Conservation (phyloP, 2,888 invertebrate species). For the Drosophila falleni region DNA sequence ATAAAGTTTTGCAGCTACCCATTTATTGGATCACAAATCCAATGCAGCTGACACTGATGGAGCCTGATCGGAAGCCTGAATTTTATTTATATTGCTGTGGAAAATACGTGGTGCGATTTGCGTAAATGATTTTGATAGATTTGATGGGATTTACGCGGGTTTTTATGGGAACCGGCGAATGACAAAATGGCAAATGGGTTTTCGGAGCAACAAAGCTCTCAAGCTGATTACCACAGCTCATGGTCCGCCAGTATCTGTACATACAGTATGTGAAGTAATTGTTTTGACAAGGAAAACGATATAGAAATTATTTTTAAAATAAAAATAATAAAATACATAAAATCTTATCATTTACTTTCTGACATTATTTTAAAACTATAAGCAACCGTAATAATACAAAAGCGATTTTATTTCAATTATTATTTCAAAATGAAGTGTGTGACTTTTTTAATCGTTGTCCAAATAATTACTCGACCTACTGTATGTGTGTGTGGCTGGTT, state of each 20-base stretch:
- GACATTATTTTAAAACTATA: too few species aligned
- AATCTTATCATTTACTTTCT: too few species aligned
- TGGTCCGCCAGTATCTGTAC: conserved; percentile 7
- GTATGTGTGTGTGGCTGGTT: conserved; percentile 20
- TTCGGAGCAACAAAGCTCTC: conserved; percentile 46
- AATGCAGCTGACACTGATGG: conserved; percentile 57
- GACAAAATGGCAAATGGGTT: conserved; percentile 35
- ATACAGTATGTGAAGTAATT: not conserved
- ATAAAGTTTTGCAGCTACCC: conserved; percentile 61
- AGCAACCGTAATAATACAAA: too few species aligned
- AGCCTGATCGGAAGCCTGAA: conserved; percentile 14
- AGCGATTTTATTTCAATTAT: too few species aligned
- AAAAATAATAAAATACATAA: not conserved
- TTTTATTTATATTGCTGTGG: conserved; percentile 37
- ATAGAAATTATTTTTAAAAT: not conserved
- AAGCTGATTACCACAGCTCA: conserved; percentile 52
- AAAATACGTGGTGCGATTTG: conserved; percentile 60
- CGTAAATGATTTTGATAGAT: conserved; percentile 79
- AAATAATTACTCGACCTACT: not conserved
- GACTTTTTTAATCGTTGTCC: not conserved
- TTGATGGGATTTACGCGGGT: conserved; percentile 70
- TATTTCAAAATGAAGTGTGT: not conserved
- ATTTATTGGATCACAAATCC: conserved; percentile 68
- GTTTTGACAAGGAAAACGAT: not conserved
- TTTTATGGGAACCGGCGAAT: conserved; percentile 32